Evolutionary conservation across 1,140 invertebrate genomes (phyloP).

Genomic region (Diorhabda sublineata): DNA sequence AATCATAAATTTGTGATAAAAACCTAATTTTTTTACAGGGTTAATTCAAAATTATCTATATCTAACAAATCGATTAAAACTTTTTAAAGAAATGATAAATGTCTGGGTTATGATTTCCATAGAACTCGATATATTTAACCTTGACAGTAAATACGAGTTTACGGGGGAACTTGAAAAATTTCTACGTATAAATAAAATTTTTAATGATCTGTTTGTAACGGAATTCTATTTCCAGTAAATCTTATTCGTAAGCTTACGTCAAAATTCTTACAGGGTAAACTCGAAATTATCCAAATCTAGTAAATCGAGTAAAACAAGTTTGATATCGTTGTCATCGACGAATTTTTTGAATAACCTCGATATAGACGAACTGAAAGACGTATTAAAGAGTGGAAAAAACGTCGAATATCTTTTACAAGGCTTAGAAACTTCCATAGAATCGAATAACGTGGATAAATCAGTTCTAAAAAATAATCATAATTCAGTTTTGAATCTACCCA

Average conservation of each 20-base stretch:
- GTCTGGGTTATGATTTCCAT: too few relatives aligned
- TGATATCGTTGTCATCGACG: slow-evolving; percentile 44
- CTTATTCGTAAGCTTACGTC: not conserved
- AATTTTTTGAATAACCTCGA: slow-evolving; percentile 27
- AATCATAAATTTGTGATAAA: too few relatives aligned
- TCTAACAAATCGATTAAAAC: too few relatives aligned
- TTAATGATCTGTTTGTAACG: not conserved
- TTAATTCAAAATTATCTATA: too few relatives aligned
- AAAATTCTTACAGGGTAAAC: slow-evolving; percentile 15
- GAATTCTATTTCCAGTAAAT: not conserved
- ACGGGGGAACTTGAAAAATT: too few relatives aligned
- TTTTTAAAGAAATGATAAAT: too few relatives aligned
- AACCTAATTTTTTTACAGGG: too few relatives aligned
- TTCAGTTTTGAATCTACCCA: slow-evolving; percentile 71
- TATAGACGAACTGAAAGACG: slow-evolving; percentile 60
- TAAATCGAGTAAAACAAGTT: slow-evolving; percentile 36
- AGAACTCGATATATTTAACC: too few relatives aligned
- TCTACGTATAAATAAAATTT: too few relatives aligned
- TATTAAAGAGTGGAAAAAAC: slow-evolving; percentile 61
- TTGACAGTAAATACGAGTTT: too few relatives aligned
- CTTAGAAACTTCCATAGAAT: slow-evolving; percentile 55
- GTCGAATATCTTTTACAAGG: slow-evolving; percentile 64
- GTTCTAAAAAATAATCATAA: slow-evolving; percentile 40
- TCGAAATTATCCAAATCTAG: slow-evolving; percentile 30
- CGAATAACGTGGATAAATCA: slow-evolving; percentile 36